Base-by-base conservation (phyloP, 2,888 invertebrate species). In the Eupithecia subfuscata region DNA sequence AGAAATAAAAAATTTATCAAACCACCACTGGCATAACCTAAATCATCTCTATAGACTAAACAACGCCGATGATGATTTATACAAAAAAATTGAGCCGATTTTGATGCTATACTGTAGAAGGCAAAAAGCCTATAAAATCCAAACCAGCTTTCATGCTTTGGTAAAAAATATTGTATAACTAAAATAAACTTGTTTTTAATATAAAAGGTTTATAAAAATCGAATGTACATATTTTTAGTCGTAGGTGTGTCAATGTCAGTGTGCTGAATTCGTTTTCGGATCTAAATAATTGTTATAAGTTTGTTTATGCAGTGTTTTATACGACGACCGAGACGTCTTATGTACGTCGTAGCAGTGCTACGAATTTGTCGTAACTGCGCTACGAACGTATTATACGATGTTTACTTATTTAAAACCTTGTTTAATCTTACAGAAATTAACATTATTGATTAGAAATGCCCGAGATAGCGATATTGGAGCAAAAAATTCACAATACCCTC, bases 301-400 rank as follows among this genome's bases (percentile, higher is more conserved):
- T 37, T 37, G 7, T 4, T 14, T 14, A 45, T 45, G 43, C 14
- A 45, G 43, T 45, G 14, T 3, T 45, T 14, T 2, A 14, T 40
- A 1, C 40, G 43, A 5, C 43, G 11, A 1, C 5, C 5, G 5
- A 2, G 11, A 43, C 5, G 14, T 22, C 14, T 22, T 60, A 14
- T 60, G 25, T 60, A 12, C 60, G 60, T 60, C 48, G 48, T 63
- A 37, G 63, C 63, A 30, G 16, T 30, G 63, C 63, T 63, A 64
- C 34, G 34, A 34, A 22, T 22, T 11, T 0, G 11, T 56, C 34
- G 63, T 64, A 64, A 34, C 30, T 8, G 30, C 7, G 14, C 16
- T 30, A 5, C 7, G 30, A 45, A 45, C 0, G 16, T 16, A 16
- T 45, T 45, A 1, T 48, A 18, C 48, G 43, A 43, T 43, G 16